Evolutionary conservation across 2,888 invertebrate species (phyloP).

Genomic region (Melolontha melolontha): DNA sequence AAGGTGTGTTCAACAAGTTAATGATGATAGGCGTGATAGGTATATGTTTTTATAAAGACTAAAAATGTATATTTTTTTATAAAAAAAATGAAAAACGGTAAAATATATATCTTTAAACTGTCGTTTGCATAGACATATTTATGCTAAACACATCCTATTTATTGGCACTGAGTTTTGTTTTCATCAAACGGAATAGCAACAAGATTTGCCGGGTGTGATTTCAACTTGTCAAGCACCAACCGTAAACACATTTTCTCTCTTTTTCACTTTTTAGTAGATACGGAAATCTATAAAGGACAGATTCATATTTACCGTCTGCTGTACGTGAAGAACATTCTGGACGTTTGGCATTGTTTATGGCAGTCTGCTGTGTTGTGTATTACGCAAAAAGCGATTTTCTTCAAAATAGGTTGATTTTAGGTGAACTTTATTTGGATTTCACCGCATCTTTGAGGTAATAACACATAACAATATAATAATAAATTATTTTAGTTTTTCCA

Average conservation of each 20-base stretch:
- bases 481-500: slow-evolving; percentile 16
- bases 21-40: too few relatives aligned
- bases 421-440: slow-evolving; percentile 9
- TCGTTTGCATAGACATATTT: too few relatives aligned
- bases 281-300: background rate
- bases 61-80: too few relatives aligned
- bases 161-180: slow-evolving; percentile 31
- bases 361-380: slow-evolving; percentile 57
- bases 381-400: slow-evolving; percentile 58
- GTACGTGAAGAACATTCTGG: slow-evolving; percentile 48
- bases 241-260: slow-evolving; percentile 16
- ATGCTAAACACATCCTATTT: background rate
- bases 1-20: too few relatives aligned
- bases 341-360: slow-evolving; percentile 57
- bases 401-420: slow-evolving; percentile 47
- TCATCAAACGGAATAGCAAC: slow-evolving; percentile 24
- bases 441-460: slow-evolving; percentile 26
- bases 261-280: background rate
- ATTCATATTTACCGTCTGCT: slow-evolving; percentile 39
- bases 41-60: too few relatives aligned
- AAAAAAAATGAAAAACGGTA: background rate
- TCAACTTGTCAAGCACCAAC: slow-evolving; percentile 22
- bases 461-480: slow-evolving; percentile 1
- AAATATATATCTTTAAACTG: background rate
- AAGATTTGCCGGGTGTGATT: slow-evolving; percentile 41